Percentiles rank a stretch among this genome's conserved stretches.
Evolutionary conservation across 2,797 vertebrate species (phyloP).

Genomic region (Euthynnus affinis): DNA sequence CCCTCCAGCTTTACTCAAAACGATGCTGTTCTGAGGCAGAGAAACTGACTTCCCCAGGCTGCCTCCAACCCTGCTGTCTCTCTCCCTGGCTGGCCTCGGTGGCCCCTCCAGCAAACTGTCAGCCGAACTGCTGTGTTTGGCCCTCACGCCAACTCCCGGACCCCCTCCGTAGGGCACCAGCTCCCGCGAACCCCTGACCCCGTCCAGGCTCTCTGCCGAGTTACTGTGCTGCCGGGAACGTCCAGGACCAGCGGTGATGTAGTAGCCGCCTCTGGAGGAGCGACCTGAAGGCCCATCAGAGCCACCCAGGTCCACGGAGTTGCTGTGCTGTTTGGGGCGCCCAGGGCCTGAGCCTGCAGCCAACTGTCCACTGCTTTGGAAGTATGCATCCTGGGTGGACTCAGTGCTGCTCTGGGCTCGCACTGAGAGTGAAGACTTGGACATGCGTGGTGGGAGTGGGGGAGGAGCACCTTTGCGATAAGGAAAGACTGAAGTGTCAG

Average conservation of each 20-base stretch:
- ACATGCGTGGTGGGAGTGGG: conserved; percentile 96
- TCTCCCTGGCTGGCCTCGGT: conserved; percentile 68
- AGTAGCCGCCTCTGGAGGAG: conserved; percentile 82
- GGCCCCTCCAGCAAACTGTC: conserved; percentile 87
- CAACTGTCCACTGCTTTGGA: conserved; percentile 86
- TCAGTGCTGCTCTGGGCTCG: conserved; percentile 99
- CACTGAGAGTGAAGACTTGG: conserved; percentile 96
- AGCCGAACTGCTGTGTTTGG: conserved; percentile 93
- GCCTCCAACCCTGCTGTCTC: conserved; percentile 77
- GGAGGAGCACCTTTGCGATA: conserved; percentile 96
- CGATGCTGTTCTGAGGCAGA: conserved; percentile 88
- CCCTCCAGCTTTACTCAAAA: conserved; percentile 87
- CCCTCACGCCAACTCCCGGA: conserved; percentile 79
- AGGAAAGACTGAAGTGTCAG: conserved; percentile 91
- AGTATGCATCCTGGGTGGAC: conserved; percentile 96
- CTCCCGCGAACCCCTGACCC: conserved; percentile 77
- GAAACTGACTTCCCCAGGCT: conserved; percentile 86
- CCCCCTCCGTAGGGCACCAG: conserved; percentile 79
- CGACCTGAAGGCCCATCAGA: conserved; percentile 79
- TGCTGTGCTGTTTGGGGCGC: conserved; percentile 89
- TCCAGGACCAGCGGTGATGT: conserved; percentile 68
- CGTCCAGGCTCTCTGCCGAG: conserved; percentile 95
- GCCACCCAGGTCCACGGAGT: conserved; percentile 88
- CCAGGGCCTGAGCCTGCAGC: conserved; percentile 60
- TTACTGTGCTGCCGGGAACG: conserved; percentile 91